Percentiles rank a stretch among this genome's conserved stretches.
Conservation (phyloP, 2,888 invertebrate genomes). For the Nasonia oneida region DNA sequence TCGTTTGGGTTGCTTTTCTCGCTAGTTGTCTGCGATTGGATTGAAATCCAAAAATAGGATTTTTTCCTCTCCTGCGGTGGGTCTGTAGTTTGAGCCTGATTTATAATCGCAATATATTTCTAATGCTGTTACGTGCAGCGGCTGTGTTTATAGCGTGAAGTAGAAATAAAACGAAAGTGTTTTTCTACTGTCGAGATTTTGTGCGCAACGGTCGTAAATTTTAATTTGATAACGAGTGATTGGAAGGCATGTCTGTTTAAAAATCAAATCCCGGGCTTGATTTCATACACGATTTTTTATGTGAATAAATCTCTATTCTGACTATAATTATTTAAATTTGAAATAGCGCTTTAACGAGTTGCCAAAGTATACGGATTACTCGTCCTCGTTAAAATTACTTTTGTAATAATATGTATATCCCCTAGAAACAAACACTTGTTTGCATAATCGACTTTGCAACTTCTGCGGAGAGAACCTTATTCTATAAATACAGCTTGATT, state of each 20-base stretch:
- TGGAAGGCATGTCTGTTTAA: neutral
- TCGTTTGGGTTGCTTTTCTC: conserved; percentile 3
- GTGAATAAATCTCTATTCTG: neutral
- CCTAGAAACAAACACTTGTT: neutral
- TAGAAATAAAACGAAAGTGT: neutral
- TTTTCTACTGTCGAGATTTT: neutral
- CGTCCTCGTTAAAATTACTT: neutral
- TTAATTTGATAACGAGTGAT: neutral
- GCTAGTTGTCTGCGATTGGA: neutral
- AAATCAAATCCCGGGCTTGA: neutral
- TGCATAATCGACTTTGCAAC: neutral
- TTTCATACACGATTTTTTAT: neutral
- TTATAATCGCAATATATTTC: conserved; percentile 1
- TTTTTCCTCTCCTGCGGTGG: neutral
- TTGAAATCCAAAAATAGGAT: neutral
- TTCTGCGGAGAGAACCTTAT: neutral
- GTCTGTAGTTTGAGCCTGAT: neutral
- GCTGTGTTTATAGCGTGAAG: neutral
- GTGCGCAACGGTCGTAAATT: neutral
- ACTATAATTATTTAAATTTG: too few relatives aligned
- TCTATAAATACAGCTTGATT: neutral
- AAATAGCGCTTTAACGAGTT: too few relatives aligned
- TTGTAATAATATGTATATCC: neutral
- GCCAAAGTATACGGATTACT: too few relatives aligned
- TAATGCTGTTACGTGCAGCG: neutral